These are phyloP conservation scores for Zaprionus inermis DNA, from an alignment of 1,140 invertebrate species.

Conservation along the genomic window DNA sequence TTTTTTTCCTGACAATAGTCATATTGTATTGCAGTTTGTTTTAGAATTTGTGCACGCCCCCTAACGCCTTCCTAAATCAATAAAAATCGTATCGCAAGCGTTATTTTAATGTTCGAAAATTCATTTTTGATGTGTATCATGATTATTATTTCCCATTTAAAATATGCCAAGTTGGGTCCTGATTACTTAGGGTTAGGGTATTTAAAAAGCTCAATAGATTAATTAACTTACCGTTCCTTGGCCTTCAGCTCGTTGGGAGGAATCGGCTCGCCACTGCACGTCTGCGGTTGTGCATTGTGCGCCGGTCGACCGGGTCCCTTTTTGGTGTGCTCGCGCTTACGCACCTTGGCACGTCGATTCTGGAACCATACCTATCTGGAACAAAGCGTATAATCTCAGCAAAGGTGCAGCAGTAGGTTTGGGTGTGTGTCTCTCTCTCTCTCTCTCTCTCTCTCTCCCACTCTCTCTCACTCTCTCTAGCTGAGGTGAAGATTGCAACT, in stretches of 20 bases:
- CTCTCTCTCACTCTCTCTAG: not conserved
- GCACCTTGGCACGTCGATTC: constrained; percentile 99
- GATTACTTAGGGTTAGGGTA: too few relatives aligned
- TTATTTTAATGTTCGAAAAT: too few relatives aligned
- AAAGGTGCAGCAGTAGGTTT: constrained; percentile 52
- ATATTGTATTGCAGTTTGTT: too few relatives aligned
- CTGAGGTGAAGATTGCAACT: constrained; percentile 55
- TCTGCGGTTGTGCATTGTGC: constrained; percentile 99
- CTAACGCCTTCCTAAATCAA: too few relatives aligned
- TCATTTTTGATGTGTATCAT: too few relatives aligned
- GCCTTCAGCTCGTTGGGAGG: constrained; percentile 96
- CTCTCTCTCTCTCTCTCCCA: not conserved
- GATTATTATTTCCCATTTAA: too few relatives aligned
- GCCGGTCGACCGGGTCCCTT: constrained; percentile 99
- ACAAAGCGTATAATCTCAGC: constrained; percentile 84
- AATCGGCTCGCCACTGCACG: constrained; percentile 98
- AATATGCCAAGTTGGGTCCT: too few relatives aligned
- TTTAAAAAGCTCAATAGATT: too few relatives aligned
- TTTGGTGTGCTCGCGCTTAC: constrained; percentile 99
- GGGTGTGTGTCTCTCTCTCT: not conserved
- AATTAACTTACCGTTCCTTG: constrained; percentile 89
- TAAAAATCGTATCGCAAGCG: too few relatives aligned
- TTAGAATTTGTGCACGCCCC: too few relatives aligned
- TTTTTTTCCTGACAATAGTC: too few relatives aligned
- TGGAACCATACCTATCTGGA: constrained; percentile 98